Evolutionary conservation across 2,888 invertebrate species (phyloP), one percentile per base, ranked within the genome.

Genomic region (Campoletis raptor): DNA sequence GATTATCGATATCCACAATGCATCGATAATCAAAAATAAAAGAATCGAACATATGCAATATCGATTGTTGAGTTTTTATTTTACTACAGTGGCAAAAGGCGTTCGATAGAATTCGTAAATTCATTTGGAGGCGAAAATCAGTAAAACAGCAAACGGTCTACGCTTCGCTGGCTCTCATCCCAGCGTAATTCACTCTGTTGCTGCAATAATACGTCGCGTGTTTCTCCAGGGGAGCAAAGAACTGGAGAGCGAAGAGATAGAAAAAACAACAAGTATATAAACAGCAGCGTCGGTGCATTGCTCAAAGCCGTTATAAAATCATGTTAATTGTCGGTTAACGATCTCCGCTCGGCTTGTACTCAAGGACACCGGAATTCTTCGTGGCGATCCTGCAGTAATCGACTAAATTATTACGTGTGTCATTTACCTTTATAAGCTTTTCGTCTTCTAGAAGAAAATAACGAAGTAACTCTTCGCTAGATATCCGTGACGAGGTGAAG

Each of bases 281-380:
- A 67, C 21, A 42, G 57, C 45, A 57, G 21, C 64, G 61, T 57
- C 48, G n/a, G 83, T 87, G 88, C 86, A 91, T 92, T 91, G 91
- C 92, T 90, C 79, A 90, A 89, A 90, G 88, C 87, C 89, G 90
- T 90, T 92, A 90, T 92, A 91, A 91, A 92, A 92, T 92, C 89
- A 91, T 88, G 89, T 90, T 92, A 91, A 92, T 91, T 90, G 91
- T 90, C 77, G 90, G 90, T 89, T 88, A 91, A 90, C 90, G 90
- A 91, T 90, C 88, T 89, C 84, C 90, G 84, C 89, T 82, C 76
- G 72, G 79, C 30, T 45, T 24, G 64, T 69, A 15, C 40, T 83
- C 92, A 91, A 92, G 92, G 92, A 90, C 90, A 88, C 87, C 90
- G 89, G 89, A 92, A 91, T 92, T 91, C 90, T 89, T 90, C 85